Base-by-base conservation (phyloP, 2,888 invertebrate species). In the Aporophyla lueneburgensis region DNA sequence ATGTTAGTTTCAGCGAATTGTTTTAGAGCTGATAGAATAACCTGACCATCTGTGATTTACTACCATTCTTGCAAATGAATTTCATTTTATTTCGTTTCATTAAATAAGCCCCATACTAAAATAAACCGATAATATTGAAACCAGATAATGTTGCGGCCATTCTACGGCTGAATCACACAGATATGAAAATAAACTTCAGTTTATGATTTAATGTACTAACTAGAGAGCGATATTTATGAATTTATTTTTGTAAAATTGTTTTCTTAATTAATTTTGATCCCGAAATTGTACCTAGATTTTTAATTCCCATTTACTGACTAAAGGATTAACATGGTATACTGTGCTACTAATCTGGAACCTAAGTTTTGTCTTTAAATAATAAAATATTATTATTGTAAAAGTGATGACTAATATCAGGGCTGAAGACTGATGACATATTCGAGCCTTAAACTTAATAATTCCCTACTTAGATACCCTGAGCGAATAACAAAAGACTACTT, bases 91-190 rank as follows among this genome's bases (percentile, higher is more conserved):
- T 62, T 62, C 7, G 16, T 27, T 59, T 33, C 19, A 21, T 33
- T 10, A 21, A 40, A 74, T 49, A 49, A 24, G 21, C 49, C 40
- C 21, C 24, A 49, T 51, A 51, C 56, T 63, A 56, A 19, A 58
- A 73, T 51, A 51, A 63, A 63, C 27, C 27, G 63, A 58, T 75
- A 74, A 58, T 63, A 74, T 74, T 75, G 74, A 74, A 43, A 63
- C 56, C 63, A 63, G 21, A 58, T 24, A 63, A 51, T 75, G 40
- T n/a, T 49, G 49, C n/a, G 49, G 27, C 58, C 27, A 58, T 51
- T 74, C 56, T 27, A 56, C 40, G 21, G 74, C 56, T 74, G 2
- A 74, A 74, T 74, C 24, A 63, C 63, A 40, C 16, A 24, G 33
- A 16, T 63, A 33, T 40, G 63, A 27, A 71, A 70, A 46, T n/a